Percentiles rank a stretch among this genome's conserved stretches.
Evolutionary conservation across 2,888 invertebrate species (phyloP).

Genomic region (Andrena bucephala): DNA sequence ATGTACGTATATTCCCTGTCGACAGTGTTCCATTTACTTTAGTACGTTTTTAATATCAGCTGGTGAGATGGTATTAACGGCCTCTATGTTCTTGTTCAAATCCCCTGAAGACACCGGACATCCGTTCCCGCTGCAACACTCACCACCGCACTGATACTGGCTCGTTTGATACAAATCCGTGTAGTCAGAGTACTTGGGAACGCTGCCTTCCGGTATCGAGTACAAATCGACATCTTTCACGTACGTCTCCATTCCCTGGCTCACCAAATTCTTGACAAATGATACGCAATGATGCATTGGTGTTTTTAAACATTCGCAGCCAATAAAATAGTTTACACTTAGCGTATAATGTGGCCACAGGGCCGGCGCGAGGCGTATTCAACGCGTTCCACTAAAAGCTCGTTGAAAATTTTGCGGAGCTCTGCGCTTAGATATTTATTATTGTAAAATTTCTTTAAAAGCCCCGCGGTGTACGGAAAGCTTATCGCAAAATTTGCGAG

Average conservation of each 20-base stretch:
- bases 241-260: constrained; percentile 37
- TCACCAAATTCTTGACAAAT: not conserved
- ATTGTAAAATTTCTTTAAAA: no score
- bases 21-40: constrained; percentile 38
- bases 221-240: constrained; percentile 22
- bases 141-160: constrained; percentile 13
- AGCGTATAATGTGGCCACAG: no score
- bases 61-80: not conserved
- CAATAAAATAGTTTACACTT: not conserved
- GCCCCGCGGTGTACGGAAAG: no score
- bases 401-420: no score
- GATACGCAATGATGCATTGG: not conserved
- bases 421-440: no score
- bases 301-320: not conserved
- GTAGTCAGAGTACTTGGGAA: constrained; percentile 10
- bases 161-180: not conserved
- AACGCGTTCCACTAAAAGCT: no score
- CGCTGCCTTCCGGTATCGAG: not conserved
- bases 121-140: constrained; percentile 19
- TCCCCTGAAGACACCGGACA: constrained; percentile 9
- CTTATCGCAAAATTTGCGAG: no score
- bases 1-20: no score
- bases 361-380: no score
- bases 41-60: constrained; percentile 26
- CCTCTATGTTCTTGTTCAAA: not conserved